Evolutionary conservation across 2,888 invertebrate species (phyloP), one percentile per base, ranked within the genome.

Genomic region (Pollenia labialis): DNA sequence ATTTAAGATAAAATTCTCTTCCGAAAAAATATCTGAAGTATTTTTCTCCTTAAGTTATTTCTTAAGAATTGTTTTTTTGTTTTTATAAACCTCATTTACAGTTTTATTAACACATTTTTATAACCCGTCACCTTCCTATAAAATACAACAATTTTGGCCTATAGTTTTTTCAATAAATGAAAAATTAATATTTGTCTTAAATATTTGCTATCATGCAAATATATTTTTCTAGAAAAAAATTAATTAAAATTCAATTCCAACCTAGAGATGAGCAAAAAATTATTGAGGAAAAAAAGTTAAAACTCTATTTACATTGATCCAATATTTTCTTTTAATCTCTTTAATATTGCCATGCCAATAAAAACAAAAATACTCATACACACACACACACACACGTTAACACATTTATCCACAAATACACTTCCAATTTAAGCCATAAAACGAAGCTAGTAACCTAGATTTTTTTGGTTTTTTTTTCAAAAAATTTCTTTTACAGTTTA

Each of bases 261-360:
- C 42, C 60, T 54, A 0, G 23, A 82, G 62, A 66, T 58, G 42
- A 58, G n/a, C 14, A 60, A 23, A 50, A 12, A 69, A 40, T 54
- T 69, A 42, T 16, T n/a, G 46, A 54, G 66, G 42, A 56, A 66
- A 81, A 81, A 6, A 64, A 54, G 4, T n/a, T 48, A 52, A 60
- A 75, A 80, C 16, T 81, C 18, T 81, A 87, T 87, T 87, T 81
- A 81, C 74, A 74, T 84, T 64, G 77, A 84, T 81, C 56, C 68
- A 81, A 87, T 87, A 84, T 87, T 87, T 81, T 84, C 81, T 64
- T 87, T 81, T 84, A 87, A 87, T 87, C 77, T 81, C 64, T 81
- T 81, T 76, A 71, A 64, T 82, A 79, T 82, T 82, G 69, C 50
- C 89, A 89, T 89, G 90, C 90, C 89, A 89, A 90, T 85, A 90